Percentiles rank a stretch among this genome's conserved stretches.
These are phyloP conservation scores for Momotus momota DNA, from an alignment of 2,797 vertebrate genomes.

Conservation along the genomic window DNA sequence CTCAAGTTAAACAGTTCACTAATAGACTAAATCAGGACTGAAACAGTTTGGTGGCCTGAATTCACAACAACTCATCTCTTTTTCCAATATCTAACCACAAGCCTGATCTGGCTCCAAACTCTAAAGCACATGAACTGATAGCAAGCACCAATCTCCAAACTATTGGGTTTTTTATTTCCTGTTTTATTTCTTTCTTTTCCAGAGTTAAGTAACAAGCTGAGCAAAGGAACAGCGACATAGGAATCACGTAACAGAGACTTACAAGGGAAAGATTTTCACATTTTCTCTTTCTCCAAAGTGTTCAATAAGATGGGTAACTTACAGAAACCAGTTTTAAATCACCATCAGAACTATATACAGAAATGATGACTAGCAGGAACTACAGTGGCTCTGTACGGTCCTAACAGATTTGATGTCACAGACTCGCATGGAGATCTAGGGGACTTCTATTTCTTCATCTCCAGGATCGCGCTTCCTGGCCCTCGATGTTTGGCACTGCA, in stretches of 20 bases:
- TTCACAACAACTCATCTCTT: neutral
- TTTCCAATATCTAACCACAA: neutral
- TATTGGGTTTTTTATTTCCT: neutral
- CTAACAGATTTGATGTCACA: neutral
- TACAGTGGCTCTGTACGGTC: neutral
- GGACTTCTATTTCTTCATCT: conserved; percentile 88
- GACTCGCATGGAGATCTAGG: neutral
- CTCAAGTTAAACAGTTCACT: neutral
- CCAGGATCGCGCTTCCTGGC: conserved; percentile 91
- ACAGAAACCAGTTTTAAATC: neutral
- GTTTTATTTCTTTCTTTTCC: conserved; percentile 35
- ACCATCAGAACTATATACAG: neutral
- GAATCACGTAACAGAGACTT: neutral
- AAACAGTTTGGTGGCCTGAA: neutral
- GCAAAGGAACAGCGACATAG: neutral
- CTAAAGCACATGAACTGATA: neutral
- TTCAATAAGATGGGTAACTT: neutral
- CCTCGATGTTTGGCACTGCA: conserved; percentile 95
- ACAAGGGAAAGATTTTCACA: neutral
- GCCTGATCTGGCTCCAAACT: neutral
- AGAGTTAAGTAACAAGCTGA: neutral
- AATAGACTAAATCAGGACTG: neutral
- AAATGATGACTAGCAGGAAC: neutral
- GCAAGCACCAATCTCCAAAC: neutral
- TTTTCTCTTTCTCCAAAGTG: neutral